A percentile compares a stretch with the other conserved stretches of the same genome.
These are phyloP conservation scores for Standfussiana lucernea DNA, from an alignment of 2,888 invertebrate species.

Conservation along the genomic window DNA sequence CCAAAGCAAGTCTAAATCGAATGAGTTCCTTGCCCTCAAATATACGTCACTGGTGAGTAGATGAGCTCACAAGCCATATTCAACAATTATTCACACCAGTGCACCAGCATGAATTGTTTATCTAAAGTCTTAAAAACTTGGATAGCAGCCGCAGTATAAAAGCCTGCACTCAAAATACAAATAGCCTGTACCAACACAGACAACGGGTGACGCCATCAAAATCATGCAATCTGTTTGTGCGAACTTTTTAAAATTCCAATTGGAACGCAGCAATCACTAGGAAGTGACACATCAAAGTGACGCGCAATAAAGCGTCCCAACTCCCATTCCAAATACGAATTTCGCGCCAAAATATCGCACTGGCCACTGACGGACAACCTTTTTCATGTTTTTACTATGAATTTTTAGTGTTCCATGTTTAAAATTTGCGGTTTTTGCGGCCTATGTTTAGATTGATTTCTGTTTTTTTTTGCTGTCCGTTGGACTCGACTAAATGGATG, in stretches of 20 bases:
- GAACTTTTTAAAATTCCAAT: conserved; percentile 78
- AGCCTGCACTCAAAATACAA: conserved; percentile 36
- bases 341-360: conserved; percentile 69
- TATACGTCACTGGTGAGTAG: neutral
- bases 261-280: conserved; percentile 73
- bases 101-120: conserved; percentile 9
- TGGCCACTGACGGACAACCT: conserved; percentile 57
- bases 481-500: conserved; percentile 6
- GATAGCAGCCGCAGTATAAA: conserved; percentile 6
- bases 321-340: conserved; percentile 72
- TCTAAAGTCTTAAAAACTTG: conserved; percentile 12
- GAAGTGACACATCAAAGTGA: conserved; percentile 81
- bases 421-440: conserved; percentile 46
- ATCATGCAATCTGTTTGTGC: conserved; percentile 79
- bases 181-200: conserved; percentile 55
- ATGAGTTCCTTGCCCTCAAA: neutral
- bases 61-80: neutral
- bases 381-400: conserved; percentile 62
- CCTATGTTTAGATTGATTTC: conserved; percentile 37
- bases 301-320: conserved; percentile 75
- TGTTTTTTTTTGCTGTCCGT: conserved; percentile 12
- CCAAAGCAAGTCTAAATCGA: neutral
- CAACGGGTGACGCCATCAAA: conserved; percentile 61
- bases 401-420: conserved; percentile 63
- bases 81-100: neutral